These are phyloP conservation scores for Lasius fuliginosus DNA, from an alignment of 2,888 invertebrate species.

Conservation along the genomic window DNA sequence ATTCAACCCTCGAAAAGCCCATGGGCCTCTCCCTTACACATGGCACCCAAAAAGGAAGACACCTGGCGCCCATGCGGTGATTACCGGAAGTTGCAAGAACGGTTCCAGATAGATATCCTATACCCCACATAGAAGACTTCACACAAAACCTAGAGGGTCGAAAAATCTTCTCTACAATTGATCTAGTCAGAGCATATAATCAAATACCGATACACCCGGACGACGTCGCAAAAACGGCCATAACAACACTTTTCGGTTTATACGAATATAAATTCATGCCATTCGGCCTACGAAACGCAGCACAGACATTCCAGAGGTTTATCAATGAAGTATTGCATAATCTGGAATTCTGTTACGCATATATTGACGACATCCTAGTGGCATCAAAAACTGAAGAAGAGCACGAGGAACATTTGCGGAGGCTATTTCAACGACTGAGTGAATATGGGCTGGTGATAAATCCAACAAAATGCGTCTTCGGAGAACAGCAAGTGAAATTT, in stretches of 20 bases:
- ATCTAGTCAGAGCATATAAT: too few relatives aligned
- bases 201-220: too few relatives aligned
- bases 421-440: background rate
- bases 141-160: too few relatives aligned
- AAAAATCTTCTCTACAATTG: too few relatives aligned
- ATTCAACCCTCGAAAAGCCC: too few relatives aligned
- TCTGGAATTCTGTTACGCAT: conserved; percentile 78
- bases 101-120: too few relatives aligned
- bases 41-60: too few relatives aligned
- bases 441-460: background rate
- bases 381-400: background rate
- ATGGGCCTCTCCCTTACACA: too few relatives aligned
- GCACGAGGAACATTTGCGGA: background rate
- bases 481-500: background rate
- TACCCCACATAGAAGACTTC: too few relatives aligned
- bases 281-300: conserved; percentile 70
- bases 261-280: conserved; percentile 13
- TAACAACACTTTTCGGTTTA: background rate
- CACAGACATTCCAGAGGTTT: conserved; percentile 77
- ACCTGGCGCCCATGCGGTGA: too few relatives aligned
- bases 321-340: conserved; percentile 79
- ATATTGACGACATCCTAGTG: conserved; percentile 79
- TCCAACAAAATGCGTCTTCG: background rate
- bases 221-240: conserved; percentile 36
- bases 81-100: too few relatives aligned